Conservation (phyloP, 2,797 vertebrate genomes). For the Lycodopsis pacificus region DNA sequence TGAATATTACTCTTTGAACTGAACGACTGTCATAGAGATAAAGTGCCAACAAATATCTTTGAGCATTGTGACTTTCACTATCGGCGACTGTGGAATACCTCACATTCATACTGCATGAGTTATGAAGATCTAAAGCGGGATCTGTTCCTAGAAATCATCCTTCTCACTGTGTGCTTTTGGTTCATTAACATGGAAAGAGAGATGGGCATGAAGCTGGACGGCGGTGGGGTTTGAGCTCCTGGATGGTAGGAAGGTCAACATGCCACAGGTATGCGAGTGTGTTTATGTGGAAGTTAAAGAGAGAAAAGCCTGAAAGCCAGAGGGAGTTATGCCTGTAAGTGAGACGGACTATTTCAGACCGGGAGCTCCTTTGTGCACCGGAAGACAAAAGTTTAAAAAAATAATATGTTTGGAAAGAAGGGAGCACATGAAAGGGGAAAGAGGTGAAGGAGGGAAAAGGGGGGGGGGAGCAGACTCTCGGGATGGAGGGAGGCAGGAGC, state of each 20-base stretch:
- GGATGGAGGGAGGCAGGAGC: slow-evolving; percentile 43
- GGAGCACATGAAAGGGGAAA: slow-evolving; percentile 44
- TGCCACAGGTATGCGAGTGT: slow-evolving; percentile 58
- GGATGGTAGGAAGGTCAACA: slow-evolving; percentile 58
- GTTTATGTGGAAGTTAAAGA: slow-evolving; percentile 46
- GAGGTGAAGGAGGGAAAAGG: slow-evolving; percentile 22
- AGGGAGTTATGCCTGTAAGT: slow-evolving; percentile 35
- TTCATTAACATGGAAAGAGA: slow-evolving; percentile 26
- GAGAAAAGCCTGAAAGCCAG: slow-evolving; percentile 41
- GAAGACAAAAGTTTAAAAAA: slow-evolving; percentile 33
- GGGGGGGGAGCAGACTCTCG: slow-evolving; percentile 34
- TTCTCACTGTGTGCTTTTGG: slow-evolving; percentile 17
- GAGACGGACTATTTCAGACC: slow-evolving; percentile 32
- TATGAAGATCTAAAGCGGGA: not conserved
- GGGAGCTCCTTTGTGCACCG: slow-evolving; percentile 16
- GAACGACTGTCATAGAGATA: not conserved
- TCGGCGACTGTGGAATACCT: not conserved
- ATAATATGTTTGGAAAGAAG: slow-evolving; percentile 16
- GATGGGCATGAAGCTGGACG: slow-evolving; percentile 24
- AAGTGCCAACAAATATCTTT: not conserved
- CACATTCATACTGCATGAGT: not conserved
- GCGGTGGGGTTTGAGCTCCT: slow-evolving; percentile 38
- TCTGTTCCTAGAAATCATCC: not conserved
- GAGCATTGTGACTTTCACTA: not conserved
- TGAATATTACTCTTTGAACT: not conserved